These are phyloP conservation scores for Deilephila porcellus DNA, from an alignment of 2,888 invertebrate genomes.

Conservation along the genomic window DNA sequence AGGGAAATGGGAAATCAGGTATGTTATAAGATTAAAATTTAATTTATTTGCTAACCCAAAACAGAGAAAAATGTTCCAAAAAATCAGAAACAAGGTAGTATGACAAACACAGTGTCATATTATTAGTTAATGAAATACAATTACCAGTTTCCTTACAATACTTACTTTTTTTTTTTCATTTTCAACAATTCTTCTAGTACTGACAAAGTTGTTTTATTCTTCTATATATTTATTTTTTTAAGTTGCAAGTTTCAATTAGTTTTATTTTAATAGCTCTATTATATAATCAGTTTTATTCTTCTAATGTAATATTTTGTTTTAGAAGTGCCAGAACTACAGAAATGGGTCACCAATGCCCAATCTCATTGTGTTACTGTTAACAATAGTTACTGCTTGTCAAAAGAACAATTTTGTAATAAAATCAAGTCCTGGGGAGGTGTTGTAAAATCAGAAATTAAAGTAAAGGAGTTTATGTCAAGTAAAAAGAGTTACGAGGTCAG, in stretches of 20 bases:
- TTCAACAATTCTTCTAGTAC: too few species aligned
- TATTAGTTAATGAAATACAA: too few species aligned
- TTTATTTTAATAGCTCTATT: too few species aligned
- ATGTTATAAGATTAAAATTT: constrained; percentile 42
- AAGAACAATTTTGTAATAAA: constrained; percentile 65
- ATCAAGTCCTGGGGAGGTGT: constrained; percentile 66
- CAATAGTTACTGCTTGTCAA: constrained; percentile 73
- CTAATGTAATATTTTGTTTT: constrained; percentile 24
- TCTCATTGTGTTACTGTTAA: constrained; percentile 60
- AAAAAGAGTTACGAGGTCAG: constrained; percentile 93
- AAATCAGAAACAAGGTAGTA: too few species aligned
- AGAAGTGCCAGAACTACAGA: constrained; percentile 56
- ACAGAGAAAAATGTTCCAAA: too few species aligned
- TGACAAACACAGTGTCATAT: too few species aligned
- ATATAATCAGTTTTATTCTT: not conserved
- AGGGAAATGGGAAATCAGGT: constrained; percentile 25
- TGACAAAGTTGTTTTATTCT: too few species aligned
- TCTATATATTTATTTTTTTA: too few species aligned
- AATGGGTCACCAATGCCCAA: constrained; percentile 61
- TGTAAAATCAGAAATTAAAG: constrained; percentile 63
- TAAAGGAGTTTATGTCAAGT: constrained; percentile 89
- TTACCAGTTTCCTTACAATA: too few species aligned
- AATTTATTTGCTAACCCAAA: too few species aligned
- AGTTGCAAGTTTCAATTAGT: too few species aligned
- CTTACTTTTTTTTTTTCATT: too few species aligned